Base-by-base conservation (phyloP, 2,888 invertebrate genomes). In the Agriotes lineatus region DNA sequence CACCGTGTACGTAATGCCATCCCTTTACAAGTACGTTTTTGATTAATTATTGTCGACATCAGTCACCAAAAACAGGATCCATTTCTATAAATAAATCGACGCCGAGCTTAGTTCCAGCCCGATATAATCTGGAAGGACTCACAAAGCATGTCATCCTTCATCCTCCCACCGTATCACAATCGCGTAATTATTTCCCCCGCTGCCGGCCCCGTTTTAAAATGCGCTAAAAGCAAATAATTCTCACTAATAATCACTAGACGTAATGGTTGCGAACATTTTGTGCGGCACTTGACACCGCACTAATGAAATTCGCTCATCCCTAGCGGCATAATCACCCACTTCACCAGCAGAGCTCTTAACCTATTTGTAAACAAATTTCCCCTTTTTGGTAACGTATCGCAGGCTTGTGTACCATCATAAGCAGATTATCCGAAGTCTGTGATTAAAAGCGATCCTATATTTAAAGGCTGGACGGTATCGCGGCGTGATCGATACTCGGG, bases 151-250 rank as follows among this genome's bases (percentile, higher is more conserved):
- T 33, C 50, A 33, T 33, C 50, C 16, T 30, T 50, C 50, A 16
- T 25, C 50, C 33, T 10, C 30, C 30, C 14, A 30, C 33, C 30
- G 25, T 50, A 33, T 50, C 50, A 30, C 16, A 14, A 50, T 30
- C 50, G 30, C 30, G 14, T 33, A 50, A 50, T 50, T 50, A 50
- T 50, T 50, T 50, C 20, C 50, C 30, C 50, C 50, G 25, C 12
- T 16, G 16, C 6, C n/a, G 50, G 25, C 5, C 45, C 14, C 10
- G 25, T 16, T 50, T 50, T 50, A 5, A 7, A 5, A 5, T 25
- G 25, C 25, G 3, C 7, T 50, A 30, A 33, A 9, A n/a, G 37
- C 37, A 39, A 39, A 39, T 39, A 39, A 39, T 39, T n/a, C 14
- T 1, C 37, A 39, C 20, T 16, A 50, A 50, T 30, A 50, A 30